Base-by-base conservation (phyloP, 2,888 invertebrate genomes). In the Marasmarcha lunaedactyla region DNA sequence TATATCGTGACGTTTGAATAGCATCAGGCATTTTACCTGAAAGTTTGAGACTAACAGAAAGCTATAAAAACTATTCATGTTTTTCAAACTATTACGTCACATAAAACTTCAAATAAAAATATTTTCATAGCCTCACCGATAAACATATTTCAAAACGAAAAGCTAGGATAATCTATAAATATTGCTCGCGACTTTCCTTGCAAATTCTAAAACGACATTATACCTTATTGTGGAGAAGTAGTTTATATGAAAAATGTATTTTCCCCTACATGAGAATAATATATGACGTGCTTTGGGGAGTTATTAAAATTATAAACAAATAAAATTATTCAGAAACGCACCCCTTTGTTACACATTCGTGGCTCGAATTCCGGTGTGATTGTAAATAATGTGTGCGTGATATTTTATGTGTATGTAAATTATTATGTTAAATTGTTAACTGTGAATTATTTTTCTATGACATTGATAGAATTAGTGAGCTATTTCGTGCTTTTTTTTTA, bases 231-330 rank as follows among this genome's bases (percentile, higher is more conserved):
- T 66, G 60, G 7, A 20, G 14, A n/a, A 14, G 25, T 50, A 54
- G 52, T 52, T 48, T 56, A 56, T 53, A 66, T 70, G 74, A 76
- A 74, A 78, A 79, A 79, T 77, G 67, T 71, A 71, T 69, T 66
- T 71, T 64, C 70, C 73, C 72, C 73, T 47, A 49, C 39, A 47
- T 44, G 12, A 20, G 9, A 43, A 54, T 52, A 58, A 66, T 61
- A 64, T 63, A 63, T 55, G 59, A 45, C 57, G 62, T 53, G 61
- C 54, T 34, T 57, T 54, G 52, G 71, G 76, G 76, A 67, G 74
- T 76, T 79, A 81, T 81, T 79, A 79, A 78, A 79, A 78, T 79
- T 78, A 78, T 76, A 78, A 78, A 79, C 78, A 79, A 78, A 79
- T 79, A 79, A 74, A 73, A 77, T 74, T 77, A 77, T 77, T 73